Evolutionary conservation across 2,113 vertebrate species (phyloP).

Genomic region (Dipodomys spectabilis): DNA sequence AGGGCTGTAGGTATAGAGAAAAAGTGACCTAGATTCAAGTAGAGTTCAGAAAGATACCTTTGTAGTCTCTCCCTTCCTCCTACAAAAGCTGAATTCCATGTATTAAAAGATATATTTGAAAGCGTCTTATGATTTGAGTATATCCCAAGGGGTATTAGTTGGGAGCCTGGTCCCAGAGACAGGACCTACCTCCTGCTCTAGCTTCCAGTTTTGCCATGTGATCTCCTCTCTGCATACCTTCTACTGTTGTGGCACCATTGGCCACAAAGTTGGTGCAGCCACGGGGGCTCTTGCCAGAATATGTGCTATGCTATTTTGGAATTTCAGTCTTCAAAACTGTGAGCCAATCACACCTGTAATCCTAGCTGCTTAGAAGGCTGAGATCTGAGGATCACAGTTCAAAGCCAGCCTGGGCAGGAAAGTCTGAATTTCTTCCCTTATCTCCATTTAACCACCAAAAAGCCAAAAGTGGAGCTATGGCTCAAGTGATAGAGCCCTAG

Average conservation of each 20-base stretch:
- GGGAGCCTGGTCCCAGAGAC: not conserved
- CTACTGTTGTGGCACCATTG: not conserved
- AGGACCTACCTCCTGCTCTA: not conserved
- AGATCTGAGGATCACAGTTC: no score
- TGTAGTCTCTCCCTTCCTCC: not conserved
- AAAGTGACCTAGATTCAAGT: not conserved
- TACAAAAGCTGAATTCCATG: not conserved
- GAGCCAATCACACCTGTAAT: not conserved
- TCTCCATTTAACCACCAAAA: no score
- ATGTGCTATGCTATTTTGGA: not conserved
- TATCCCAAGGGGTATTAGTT: not conserved
- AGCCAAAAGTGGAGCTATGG: no score
- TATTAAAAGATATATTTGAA: not conserved
- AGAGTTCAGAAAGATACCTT: not conserved
- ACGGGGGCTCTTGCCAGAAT: not conserved
- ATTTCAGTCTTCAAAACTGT: not conserved
- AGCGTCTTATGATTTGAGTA: not conserved
- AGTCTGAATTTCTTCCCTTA: no score
- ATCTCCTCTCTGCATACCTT: not conserved
- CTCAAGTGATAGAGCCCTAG: no score
- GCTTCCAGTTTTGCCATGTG: not conserved
- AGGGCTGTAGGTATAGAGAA: not conserved
- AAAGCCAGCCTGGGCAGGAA: no score
- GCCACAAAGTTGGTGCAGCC: not conserved
- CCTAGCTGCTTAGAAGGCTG: no score